Percentiles rank a stretch among this genome's conserved stretches.
Conservation (phyloP, 2,888 invertebrate genomes). For the Mimachlamys varia region DNA sequence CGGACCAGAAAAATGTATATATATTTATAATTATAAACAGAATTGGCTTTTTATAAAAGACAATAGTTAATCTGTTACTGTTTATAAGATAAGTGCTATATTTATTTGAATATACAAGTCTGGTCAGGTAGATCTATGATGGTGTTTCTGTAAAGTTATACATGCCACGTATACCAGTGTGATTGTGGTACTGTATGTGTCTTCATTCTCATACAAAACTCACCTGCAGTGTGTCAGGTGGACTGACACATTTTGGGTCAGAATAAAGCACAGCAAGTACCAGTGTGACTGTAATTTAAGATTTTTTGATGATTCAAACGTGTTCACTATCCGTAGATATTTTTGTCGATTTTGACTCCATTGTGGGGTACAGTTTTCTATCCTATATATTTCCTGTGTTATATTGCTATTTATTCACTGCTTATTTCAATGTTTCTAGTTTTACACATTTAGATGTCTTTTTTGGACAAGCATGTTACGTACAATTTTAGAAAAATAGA, state of each 20-base stretch:
- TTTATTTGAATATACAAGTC: too few species aligned
- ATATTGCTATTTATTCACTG: constrained; percentile 28
- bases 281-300: neutral
- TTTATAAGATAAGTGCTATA: too few species aligned
- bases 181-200: neutral
- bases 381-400: neutral
- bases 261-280: neutral
- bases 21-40: too few species aligned
- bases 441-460: constrained; percentile 15
- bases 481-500: neutral
- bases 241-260: neutral
- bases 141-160: neutral
- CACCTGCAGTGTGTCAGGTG: neutral
- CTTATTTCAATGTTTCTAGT: neutral
- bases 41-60: too few species aligned
- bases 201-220: neutral
- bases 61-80: too few species aligned
- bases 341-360: constrained; percentile 14
- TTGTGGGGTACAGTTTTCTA: neutral
- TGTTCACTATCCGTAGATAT: constrained; percentile 10
- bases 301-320: constrained; percentile 24
- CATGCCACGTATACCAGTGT: neutral
- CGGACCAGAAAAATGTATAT: too few species aligned
- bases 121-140: too few species aligned
- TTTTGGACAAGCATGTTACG: neutral